Evolutionary conservation across 2,797 vertebrate genomes (phyloP), one percentile per base, ranked within the genome.

Genomic region (Knipowitschia caucasica): DNA sequence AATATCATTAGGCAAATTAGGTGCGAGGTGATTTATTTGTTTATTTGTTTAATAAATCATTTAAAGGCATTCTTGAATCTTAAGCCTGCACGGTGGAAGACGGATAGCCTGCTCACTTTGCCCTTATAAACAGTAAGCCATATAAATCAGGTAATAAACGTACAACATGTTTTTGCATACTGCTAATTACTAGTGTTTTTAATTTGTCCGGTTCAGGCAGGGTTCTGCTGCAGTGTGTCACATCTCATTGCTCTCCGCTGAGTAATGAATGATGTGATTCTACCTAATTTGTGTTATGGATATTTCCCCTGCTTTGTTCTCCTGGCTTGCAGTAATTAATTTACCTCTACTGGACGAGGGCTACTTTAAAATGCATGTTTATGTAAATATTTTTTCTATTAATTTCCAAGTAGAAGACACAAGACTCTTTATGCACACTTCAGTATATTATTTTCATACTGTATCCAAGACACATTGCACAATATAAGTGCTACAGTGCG

Each of bases 1-100:
- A 90, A 91, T 89, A 89, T 91, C 86, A 90, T 92, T 91, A 91
- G 86, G 87, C 80, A 90, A 91, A 91, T 91, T 86, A 89, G 86
- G 83, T 86, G 72, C 64, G 78, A 80, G 85, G 80, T 89, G 87
- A 91, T 90, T 90, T 88, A 90, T 89, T 90, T 89, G 83, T 84
- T 88, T 88, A 87, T 90, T 87, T 86, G 79, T 88, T 90, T 87
- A 91, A 90, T 91, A 90, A 90, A 90, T 91, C 80, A 89, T 89
- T 90, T 86, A 86, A 84, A 85, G 86, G 71, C 83, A 82, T 77
- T 77, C 81, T 78, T 25, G 86, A 88, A 88, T 89, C 81, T 84
- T 86, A 89, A 90, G 77, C 74, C 52, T 60, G 77, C 67, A 33
- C 55, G 75, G 78, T 44, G 23, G 77, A 88, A 88, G 88, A 92